Evolutionary conservation across 1,140 invertebrate genomes (phyloP).

Genomic region (Listronotus bonariensis): DNA sequence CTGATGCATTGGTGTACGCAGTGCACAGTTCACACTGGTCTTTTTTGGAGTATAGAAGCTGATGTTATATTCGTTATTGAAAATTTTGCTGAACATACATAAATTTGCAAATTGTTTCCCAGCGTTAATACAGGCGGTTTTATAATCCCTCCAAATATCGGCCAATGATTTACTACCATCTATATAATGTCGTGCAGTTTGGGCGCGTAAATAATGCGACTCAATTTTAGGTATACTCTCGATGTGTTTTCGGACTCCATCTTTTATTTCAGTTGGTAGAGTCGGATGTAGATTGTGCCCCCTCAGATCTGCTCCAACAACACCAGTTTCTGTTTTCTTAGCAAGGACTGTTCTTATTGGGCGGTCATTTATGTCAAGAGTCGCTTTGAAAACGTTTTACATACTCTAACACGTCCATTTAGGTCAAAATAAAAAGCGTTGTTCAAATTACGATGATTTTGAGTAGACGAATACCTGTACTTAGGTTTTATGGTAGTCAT

Average conservation of each 20-base stretch:
- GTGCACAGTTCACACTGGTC: constrained; percentile 53
- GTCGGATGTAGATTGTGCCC: neutral
- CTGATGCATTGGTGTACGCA: constrained; percentile 45
- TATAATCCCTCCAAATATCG: constrained; percentile 11
- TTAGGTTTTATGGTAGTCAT: constrained; percentile 14
- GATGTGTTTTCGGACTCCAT: constrained; percentile 6
- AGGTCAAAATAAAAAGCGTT: constrained; percentile 5
- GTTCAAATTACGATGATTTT: no score
- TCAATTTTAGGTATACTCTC: constrained; percentile 2
- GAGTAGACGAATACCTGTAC: neutral
- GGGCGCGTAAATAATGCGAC: constrained; percentile 1
- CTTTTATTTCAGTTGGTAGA: neutral
- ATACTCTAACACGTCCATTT: constrained; percentile 12
- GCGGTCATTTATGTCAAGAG: constrained; percentile 12
- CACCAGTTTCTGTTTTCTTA: neutral
- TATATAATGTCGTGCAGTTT: neutral
- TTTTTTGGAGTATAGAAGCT: constrained; percentile 52
- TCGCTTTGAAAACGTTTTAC: constrained; percentile 3
- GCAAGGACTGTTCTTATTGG: constrained; percentile 10
- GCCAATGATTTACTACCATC: no score
- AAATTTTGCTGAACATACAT: constrained; percentile 39
- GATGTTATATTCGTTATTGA: constrained; percentile 51
- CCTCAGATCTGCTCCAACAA: neutral
- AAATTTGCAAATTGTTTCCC: no score
- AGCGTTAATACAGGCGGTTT: constrained; percentile 4